Evolutionary conservation across 2,888 invertebrate species (phyloP).

Genomic region (Ryuthela nishihirai): DNA sequence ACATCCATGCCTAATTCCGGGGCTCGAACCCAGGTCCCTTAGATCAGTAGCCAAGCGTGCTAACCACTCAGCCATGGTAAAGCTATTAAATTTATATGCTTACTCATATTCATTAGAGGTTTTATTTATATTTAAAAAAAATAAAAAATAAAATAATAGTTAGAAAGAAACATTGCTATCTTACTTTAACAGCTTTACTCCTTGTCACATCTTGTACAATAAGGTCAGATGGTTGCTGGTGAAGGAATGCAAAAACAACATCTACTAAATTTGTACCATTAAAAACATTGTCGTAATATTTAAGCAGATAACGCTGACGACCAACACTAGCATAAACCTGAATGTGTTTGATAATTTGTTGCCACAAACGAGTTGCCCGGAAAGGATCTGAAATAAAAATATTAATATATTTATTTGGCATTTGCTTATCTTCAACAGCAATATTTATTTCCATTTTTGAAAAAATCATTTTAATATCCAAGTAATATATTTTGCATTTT

Average conservation of each 20-base stretch:
- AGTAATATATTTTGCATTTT: too few species aligned
- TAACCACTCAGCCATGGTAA: too few species aligned
- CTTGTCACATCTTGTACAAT: constrained; percentile 19
- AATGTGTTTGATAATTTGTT: constrained; percentile 22
- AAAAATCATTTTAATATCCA: too few species aligned
- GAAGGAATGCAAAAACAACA: constrained; percentile 20
- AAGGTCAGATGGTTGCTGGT: constrained; percentile 19
- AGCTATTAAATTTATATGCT: too few species aligned
- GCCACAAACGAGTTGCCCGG: constrained; percentile 36
- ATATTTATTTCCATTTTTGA: too few species aligned
- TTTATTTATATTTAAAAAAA: background rate
- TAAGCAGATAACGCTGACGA: constrained; percentile 28
- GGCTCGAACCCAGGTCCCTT: too few species aligned
- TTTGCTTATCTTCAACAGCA: too few species aligned
- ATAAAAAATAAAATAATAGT: background rate
- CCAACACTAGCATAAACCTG: constrained; percentile 19
- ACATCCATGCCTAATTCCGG: too few species aligned
- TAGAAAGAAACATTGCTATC: too few species aligned
- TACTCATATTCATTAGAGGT: background rate
- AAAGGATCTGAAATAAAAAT: constrained; percentile 23
- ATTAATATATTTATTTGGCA: background rate
- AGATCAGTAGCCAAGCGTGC: too few species aligned
- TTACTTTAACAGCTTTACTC: constrained; percentile 30
- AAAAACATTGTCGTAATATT: constrained; percentile 37
- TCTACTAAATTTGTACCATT: constrained; percentile 31